Conservation (phyloP, 1,140 invertebrate species). For the Magallana ariakensis region DNA sequence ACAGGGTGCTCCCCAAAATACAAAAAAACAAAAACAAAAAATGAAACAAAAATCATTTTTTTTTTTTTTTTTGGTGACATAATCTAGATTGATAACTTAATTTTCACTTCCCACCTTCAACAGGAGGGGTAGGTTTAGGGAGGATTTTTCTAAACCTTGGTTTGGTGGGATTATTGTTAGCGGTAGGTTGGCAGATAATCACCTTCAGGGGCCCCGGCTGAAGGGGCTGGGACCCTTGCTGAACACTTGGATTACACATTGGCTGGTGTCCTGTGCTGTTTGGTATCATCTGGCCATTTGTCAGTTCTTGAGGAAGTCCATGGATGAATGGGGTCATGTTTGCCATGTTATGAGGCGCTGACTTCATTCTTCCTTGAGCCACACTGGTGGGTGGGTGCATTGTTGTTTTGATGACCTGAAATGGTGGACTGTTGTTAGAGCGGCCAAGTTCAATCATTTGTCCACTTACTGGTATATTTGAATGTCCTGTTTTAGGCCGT, state of each 20-base stretch:
- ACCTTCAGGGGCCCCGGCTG: background rate
- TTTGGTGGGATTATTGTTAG: background rate
- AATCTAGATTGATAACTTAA: too few species aligned
- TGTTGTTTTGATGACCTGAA: background rate
- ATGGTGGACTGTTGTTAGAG: background rate
- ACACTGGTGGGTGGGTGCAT: background rate
- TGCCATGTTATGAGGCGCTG: background rate
- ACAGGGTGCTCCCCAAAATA: too few species aligned
- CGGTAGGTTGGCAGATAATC: background rate
- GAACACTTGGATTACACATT: background rate
- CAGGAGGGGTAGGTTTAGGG: background rate
- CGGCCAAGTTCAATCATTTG: background rate
- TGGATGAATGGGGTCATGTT: background rate
- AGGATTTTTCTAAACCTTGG: slow-evolving; percentile 8
- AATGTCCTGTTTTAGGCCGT: background rate
- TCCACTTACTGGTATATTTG: background rate
- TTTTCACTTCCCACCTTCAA: background rate
- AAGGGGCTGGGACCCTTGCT: too few species aligned
- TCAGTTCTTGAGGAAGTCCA: background rate
- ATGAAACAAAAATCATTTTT: too few species aligned
- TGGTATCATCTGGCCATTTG: background rate
- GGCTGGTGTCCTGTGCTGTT: background rate
- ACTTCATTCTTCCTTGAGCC: background rate
- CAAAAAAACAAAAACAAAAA: too few species aligned
- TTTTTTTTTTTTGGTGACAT: too few species aligned